Evolutionary conservation across 2,888 invertebrate species (phyloP).

Genomic region (Operophtera brumata): DNA sequence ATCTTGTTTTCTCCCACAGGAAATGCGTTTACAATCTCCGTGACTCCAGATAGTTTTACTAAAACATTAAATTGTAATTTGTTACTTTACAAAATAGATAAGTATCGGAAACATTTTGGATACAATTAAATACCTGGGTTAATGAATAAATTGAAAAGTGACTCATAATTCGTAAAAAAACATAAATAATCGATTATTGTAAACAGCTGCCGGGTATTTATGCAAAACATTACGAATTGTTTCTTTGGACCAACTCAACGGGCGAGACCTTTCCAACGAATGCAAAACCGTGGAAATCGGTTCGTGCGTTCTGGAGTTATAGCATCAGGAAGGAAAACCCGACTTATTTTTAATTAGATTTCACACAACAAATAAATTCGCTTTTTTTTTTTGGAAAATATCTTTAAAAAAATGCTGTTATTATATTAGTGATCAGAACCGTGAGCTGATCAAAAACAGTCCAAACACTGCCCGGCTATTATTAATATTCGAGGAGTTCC

Average conservation of each 20-base stretch:
- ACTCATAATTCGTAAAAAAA: conserved; percentile 60
- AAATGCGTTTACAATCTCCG: conserved; percentile 38
- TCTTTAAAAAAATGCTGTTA: no score
- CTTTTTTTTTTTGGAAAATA: no score
- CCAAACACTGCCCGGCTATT: no score
- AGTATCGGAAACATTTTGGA: neutral
- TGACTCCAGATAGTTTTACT: conserved; percentile 16
- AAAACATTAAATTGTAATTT: neutral
- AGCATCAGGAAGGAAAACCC: no score
- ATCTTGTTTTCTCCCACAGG: conserved; percentile 43
- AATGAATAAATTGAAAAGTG: neutral
- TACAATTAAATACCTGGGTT: neutral
- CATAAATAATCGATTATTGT: conserved; percentile 76
- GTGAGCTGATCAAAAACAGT: no score
- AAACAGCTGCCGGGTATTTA: conserved; percentile 78
- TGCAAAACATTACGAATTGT: conserved; percentile 74
- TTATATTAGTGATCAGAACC: no score
- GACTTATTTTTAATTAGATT: no score
- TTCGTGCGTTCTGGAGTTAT: no score
- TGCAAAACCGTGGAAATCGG: no score
- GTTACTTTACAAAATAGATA: neutral
- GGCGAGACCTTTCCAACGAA: no score
- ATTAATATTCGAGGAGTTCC: no score
- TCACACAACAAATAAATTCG: no score
- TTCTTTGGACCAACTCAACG: conserved; percentile 68